Evolutionary conservation across 2,113 vertebrate genomes (phyloP).

Genomic region (Nettapus auritus): DNA sequence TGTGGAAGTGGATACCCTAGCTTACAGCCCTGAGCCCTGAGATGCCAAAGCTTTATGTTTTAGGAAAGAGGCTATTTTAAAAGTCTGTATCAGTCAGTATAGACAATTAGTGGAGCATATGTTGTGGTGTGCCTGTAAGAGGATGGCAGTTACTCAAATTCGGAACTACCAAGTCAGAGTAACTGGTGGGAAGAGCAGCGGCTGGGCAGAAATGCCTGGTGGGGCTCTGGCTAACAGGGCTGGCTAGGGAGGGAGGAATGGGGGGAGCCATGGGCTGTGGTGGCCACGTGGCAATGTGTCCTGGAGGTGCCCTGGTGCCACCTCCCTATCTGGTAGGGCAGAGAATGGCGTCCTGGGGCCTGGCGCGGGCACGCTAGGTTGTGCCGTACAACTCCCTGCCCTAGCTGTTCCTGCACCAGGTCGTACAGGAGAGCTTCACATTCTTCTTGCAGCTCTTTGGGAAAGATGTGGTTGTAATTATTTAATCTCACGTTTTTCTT

Average conservation of each 20-base stretch:
- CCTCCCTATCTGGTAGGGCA: background rate
- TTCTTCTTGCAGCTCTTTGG: background rate
- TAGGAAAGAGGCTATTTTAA: background rate
- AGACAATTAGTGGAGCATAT: background rate
- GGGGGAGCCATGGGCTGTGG: background rate
- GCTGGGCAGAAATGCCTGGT: background rate
- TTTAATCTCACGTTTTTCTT: conserved; percentile 6
- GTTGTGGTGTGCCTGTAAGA: background rate
- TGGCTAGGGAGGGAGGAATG: background rate
- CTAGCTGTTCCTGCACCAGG: background rate
- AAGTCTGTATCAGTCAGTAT: background rate
- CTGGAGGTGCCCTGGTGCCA: background rate
- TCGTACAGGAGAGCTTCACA: background rate
- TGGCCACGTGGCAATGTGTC: background rate
- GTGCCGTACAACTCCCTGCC: background rate
- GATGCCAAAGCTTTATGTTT: background rate
- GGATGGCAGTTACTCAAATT: background rate
- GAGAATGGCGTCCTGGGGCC: background rate
- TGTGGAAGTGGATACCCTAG: background rate
- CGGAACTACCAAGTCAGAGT: background rate
- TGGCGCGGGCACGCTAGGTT: background rate
- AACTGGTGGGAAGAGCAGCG: background rate
- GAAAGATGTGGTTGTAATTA: background rate
- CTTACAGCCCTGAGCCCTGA: background rate
- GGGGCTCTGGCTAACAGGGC: background rate